Evolutionary conservation across 2,888 invertebrate genomes (phyloP).

Genomic region (Anthoptus insignis): DNA sequence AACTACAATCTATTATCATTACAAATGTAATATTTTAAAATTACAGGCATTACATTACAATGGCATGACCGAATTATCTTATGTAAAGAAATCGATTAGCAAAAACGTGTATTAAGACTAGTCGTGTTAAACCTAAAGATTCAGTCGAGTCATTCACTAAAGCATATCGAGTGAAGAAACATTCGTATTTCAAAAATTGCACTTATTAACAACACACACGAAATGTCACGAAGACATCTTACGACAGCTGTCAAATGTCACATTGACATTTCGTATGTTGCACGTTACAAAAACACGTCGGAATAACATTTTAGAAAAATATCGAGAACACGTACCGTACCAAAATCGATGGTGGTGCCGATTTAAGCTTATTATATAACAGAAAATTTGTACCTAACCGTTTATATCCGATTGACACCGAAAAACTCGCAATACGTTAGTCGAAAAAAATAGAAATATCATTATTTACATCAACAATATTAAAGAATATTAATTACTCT

Average conservation of each 20-base stretch:
- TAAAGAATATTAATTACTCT: constrained; percentile 55
- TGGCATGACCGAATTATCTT: constrained; percentile 47
- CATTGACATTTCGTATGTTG: constrained; percentile 22
- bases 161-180: constrained; percentile 56
- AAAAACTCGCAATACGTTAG: constrained; percentile 29
- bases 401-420: constrained; percentile 27
- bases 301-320: constrained; percentile 53
- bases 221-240: constrained; percentile 13
- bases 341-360: constrained; percentile 57
- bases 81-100: constrained; percentile 50
- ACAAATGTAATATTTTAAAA: constrained; percentile 57
- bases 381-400: constrained; percentile 48
- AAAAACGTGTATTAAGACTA: constrained; percentile 67
- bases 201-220: constrained; percentile 36
- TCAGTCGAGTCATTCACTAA: constrained; percentile 74
- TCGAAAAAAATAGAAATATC: constrained; percentile 56
- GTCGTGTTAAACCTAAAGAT: constrained; percentile 69
- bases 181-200: constrained; percentile 44
- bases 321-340: constrained; percentile 51
- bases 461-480: constrained; percentile 73
- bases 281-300: constrained; percentile 30
- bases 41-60: constrained; percentile 54
- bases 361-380: constrained; percentile 61
- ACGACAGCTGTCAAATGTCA: constrained; percentile 20
- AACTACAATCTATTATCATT: constrained; percentile 58